Percentiles rank a stretch among this genome's conserved stretches.
Conservation (phyloP, 2,113 vertebrate genomes). For the Lophochroa leadbeateri region DNA sequence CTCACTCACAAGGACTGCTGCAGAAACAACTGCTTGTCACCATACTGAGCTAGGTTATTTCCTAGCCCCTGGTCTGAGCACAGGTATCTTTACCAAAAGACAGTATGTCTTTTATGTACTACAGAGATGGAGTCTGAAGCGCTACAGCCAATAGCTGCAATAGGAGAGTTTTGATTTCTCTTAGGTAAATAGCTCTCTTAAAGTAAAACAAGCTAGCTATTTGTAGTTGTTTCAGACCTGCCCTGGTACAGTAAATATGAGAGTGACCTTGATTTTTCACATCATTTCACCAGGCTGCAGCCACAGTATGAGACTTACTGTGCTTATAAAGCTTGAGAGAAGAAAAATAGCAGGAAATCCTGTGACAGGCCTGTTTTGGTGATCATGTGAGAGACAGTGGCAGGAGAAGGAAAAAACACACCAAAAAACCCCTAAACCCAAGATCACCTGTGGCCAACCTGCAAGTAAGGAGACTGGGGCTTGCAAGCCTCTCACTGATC, state of each 20-base stretch:
- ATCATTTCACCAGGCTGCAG: neutral
- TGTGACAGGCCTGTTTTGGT: neutral
- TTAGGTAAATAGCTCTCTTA: neutral
- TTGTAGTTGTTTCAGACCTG: slow-evolving; percentile 15
- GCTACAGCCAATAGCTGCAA: neutral
- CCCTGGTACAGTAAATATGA: slow-evolving; percentile 8
- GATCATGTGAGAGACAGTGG: neutral
- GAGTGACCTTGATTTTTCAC: slow-evolving; percentile 42
- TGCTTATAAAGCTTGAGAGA: neutral
- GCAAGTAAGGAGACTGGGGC: neutral
- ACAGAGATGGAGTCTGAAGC: neutral
- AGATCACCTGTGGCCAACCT: neutral
- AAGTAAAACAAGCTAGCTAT: slow-evolving; percentile 12
- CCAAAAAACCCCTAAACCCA: neutral
- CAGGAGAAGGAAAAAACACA: neutral
- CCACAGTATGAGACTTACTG: neutral
- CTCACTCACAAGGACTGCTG: rapidly evolving
- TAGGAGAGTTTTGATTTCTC: neutral
- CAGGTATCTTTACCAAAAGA: neutral
- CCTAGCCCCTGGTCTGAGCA: neutral
- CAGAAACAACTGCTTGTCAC: neutral
- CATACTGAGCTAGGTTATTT: neutral
- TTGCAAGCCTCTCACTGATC: neutral
- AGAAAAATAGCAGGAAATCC: slow-evolving; percentile 54
- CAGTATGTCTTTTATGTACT: neutral